A percentile compares a stretch with the other conserved stretches of the same genome.
These are phyloP conservation scores for Artibeus lituratus DNA, from an alignment of 2,797 vertebrate species.

Conservation along the genomic window DNA sequence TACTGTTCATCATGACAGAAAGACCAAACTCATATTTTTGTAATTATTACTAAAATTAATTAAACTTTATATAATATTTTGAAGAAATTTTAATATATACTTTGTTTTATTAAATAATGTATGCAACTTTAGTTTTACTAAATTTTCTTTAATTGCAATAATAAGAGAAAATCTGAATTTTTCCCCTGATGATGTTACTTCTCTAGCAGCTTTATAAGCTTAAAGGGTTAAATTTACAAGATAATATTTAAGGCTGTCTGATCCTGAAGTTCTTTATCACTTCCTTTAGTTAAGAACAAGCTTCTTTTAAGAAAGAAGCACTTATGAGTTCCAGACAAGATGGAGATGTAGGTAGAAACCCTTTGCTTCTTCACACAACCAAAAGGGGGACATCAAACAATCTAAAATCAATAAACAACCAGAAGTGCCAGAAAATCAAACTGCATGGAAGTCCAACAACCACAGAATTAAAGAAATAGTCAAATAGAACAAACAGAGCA, in stretches of 20 bases:
- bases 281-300: background rate
- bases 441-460: no score
- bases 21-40: background rate
- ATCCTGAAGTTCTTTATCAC: background rate
- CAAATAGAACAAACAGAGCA: no score
- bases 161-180: background rate
- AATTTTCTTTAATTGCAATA: background rate
- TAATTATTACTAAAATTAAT: background rate
- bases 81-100: background rate
- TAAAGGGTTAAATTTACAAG: background rate
- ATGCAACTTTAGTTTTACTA: background rate
- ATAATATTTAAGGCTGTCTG: background rate
- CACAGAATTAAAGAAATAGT: no score
- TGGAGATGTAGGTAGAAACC: no score
- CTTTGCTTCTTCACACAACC: no score
- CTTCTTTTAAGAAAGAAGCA: background rate
- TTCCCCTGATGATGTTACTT: background rate
- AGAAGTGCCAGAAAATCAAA: no score
- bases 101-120: background rate
- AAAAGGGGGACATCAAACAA: no score
- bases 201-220: background rate
- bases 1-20: background rate
- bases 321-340: background rate
- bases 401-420: no score
- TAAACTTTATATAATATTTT: constrained; percentile 6